Base-by-base conservation (phyloP, 2,888 invertebrate genomes). In the Ectropis crepuscularia region DNA sequence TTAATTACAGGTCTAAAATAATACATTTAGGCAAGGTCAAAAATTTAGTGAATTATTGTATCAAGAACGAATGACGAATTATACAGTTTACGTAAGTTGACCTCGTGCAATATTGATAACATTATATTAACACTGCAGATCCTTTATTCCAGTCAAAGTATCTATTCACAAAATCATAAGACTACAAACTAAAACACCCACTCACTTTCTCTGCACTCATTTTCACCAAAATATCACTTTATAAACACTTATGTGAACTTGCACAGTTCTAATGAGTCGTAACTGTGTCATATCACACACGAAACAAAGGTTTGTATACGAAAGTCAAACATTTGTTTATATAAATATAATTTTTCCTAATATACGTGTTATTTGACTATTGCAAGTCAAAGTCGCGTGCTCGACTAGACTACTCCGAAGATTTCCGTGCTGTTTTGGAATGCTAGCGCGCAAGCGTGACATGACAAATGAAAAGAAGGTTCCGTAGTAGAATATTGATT, bases 151-250 rank as follows among this genome's bases (percentile, higher is more conserved):
- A 28, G 8, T 38, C 10, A 50, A 38, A 41, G 8, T 5, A 6
- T 16, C 39, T 16, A 10, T 41, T 53, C 37, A 39, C 53, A 58
- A 43, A 9, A 42, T 10, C 37, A 58, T 11, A 43, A 9, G 42
- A 16, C 47, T 47, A 41, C 6, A 46, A 42, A 45, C 10, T 45
- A 12, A 8, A 42, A 53, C 5, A 12, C 39, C 41, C 45, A 65
- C 65, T 61, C 53, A 61, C 65, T 59, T 59, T 62, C 58, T 61
- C 58, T 42, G 58, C 46, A 58, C 63, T 65, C 61, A 65, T 65
- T 53, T 39, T 43, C 53, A 39, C 12, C 11, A 7, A 59, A 55
- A 59, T 38, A 7, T 46, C 53, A 64, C 54, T 42, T 54, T 28
- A 41, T 12, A 41, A 5, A 49, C 38, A 51, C 45, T 6, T 8